Conservation (phyloP, 2,113 vertebrate species). For the Psittacara wagleri region DNA sequence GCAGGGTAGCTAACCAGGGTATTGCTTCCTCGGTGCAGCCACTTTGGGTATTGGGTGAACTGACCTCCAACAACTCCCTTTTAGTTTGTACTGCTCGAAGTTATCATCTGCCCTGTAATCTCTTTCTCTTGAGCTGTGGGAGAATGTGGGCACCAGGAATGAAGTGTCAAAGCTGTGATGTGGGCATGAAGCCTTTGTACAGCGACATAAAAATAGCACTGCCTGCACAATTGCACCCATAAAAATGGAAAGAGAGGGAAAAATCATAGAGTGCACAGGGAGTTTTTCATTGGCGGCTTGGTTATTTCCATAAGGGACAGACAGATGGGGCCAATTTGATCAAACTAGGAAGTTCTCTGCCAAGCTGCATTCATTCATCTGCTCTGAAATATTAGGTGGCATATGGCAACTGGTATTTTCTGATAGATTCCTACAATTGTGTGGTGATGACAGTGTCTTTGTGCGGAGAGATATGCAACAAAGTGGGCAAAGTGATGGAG, state of each 20-base stretch:
- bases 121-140: not conserved
- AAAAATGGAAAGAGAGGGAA: constrained; percentile 23
- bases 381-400: not conserved
- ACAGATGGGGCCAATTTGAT: constrained; percentile 53
- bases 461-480: not conserved
- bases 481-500: not conserved
- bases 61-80: not conserved
- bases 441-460: not conserved
- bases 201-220: not conserved
- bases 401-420: not conserved
- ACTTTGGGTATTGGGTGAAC: not conserved
- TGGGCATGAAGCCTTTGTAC: not conserved
- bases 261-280: not conserved
- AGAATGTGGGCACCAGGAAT: not conserved
- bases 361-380: constrained; percentile 41
- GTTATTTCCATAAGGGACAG: constrained; percentile 21
- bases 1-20: not conserved
- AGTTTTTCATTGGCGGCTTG: constrained; percentile 22
- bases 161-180: not conserved
- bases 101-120: not conserved
- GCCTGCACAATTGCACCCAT: not conserved
- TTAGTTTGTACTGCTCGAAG: not conserved
- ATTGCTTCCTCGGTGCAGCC: not conserved
- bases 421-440: not conserved
- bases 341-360: not conserved